These are phyloP conservation scores for Mactromeris polynyma DNA, from an alignment of 2,888 invertebrate genomes.

Conservation along the genomic window DNA sequence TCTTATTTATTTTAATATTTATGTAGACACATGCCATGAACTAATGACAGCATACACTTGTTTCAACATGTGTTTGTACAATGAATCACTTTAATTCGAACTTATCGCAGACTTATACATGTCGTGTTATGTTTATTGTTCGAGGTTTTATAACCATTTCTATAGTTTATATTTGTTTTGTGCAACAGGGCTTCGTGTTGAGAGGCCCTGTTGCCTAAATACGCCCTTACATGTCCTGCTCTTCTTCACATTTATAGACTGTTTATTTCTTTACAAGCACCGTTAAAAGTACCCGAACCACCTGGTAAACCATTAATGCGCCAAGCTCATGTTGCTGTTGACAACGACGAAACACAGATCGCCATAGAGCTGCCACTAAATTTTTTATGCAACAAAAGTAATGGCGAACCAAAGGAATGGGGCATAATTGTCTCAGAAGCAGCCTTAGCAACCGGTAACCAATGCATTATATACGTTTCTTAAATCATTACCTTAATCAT, in stretches of 20 bases:
- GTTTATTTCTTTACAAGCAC: background rate
- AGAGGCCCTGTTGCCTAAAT: no score
- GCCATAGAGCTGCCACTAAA: background rate
- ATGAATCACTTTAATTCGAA: no score
- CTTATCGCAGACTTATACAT: no score
- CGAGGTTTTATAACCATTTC: no score
- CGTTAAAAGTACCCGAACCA: background rate
- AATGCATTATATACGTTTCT: background rate
- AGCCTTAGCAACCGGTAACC: slow-evolving; percentile 11
- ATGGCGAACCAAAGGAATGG: slow-evolving; percentile 18
- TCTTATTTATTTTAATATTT: no score
- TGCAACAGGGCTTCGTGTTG: no score
- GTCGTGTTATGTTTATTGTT: no score
- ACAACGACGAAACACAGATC: slow-evolving; percentile 18
- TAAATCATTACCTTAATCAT: background rate
- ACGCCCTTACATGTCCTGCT: no score
- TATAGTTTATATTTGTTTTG: no score
- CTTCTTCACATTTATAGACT: background rate
- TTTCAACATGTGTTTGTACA: no score
- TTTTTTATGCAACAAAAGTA: slow-evolving; percentile 13
- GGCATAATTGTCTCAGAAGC: slow-evolving; percentile 30
- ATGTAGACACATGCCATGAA: no score
- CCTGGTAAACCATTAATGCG: background rate
- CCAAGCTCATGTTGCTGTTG: background rate
- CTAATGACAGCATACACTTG: no score